Base-by-base conservation (phyloP, 2,113 vertebrate genomes). In the Todiramphus chloris region DNA sequence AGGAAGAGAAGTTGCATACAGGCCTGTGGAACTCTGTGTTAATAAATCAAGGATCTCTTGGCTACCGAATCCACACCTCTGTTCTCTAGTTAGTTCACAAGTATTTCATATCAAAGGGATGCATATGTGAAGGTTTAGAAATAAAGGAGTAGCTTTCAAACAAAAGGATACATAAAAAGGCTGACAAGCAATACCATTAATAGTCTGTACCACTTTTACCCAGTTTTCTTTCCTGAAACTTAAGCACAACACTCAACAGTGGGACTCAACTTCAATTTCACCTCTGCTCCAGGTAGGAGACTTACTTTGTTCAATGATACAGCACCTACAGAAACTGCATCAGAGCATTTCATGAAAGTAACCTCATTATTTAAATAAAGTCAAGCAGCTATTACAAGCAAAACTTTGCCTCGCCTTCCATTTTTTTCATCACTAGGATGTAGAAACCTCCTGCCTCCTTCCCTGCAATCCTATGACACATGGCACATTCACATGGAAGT, bases 71-170 rank as follows among this genome's bases (percentile, higher is more conserved):
- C 89, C 83, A 89, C 33, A 89, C 81, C 50, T 94, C 78, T 94
- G 64, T 78, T 96, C 89, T 86, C 96, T 96, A 94, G 92, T 87
- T 96, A 94, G 85, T 96, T 97, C 93, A 97, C 84, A 97, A 94
- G 94, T 86, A 94, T 86, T 82, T 87, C 41, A 78, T 78, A 92
- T 93, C 83, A 96, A 95, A 96, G 84, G 24, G 19, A 96, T 94
- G 94, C 75, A 90, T 93, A 94, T 94, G 58, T 85, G 92, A 78
- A 96, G 74, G 66, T 92, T 90, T 93, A 90, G 86, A 94, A 96
- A 94, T 79, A 89, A 77, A 94, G 73, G 24, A 86, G 18, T 90
- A 90, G 64, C 53, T 96, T 94, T 84, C 87, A 83, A 82, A 94
- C 85, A 70, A 41, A 81, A 87, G 56, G 86, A 56, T 93, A 94